Conservation (phyloP, 2,888 invertebrate genomes). For the Chaetoderma sp. region DNA sequence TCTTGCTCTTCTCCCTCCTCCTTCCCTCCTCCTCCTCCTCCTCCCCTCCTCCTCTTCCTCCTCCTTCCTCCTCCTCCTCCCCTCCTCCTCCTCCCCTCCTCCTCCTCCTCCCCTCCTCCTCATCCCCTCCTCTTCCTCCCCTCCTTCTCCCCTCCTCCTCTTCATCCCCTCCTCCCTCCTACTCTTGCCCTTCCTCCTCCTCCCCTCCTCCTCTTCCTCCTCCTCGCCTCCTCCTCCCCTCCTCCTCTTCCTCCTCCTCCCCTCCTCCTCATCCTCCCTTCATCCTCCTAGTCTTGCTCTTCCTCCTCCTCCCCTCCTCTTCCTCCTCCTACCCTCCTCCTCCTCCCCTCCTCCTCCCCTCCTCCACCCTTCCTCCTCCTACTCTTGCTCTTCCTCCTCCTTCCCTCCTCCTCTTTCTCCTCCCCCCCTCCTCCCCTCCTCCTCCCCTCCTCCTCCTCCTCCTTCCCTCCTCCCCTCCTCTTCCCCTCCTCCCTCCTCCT, state of each 20-base stretch:
- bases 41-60: not conserved
- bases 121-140: no score
- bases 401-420: not conserved
- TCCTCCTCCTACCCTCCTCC: no score
- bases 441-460: not conserved
- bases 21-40: slow-evolving; percentile 10
- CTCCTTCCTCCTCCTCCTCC: not conserved
- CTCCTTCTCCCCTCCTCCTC: no score
- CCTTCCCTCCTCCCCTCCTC: not conserved
- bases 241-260: not conserved
- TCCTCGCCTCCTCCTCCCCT: no score
- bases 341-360: slow-evolving; percentile 1
- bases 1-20: slow-evolving; percentile 10
- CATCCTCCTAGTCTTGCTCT: slow-evolving; percentile 1
- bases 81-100: not conserved
- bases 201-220: not conserved
- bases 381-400: slow-evolving; percentile 9
- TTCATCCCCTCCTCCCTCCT: no score
- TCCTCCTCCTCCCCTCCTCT: slow-evolving; percentile 5
- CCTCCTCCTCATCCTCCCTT: no score
- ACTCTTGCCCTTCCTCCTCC: no score
- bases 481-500: not conserved
- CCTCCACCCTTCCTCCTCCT: no score
- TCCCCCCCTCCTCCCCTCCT: not conserved
- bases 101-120: slow-evolving; percentile 15